Evolutionary conservation across 2,888 invertebrate species (phyloP), one percentile per base, ranked within the genome.

Genomic region (Phaonia tiefii): DNA sequence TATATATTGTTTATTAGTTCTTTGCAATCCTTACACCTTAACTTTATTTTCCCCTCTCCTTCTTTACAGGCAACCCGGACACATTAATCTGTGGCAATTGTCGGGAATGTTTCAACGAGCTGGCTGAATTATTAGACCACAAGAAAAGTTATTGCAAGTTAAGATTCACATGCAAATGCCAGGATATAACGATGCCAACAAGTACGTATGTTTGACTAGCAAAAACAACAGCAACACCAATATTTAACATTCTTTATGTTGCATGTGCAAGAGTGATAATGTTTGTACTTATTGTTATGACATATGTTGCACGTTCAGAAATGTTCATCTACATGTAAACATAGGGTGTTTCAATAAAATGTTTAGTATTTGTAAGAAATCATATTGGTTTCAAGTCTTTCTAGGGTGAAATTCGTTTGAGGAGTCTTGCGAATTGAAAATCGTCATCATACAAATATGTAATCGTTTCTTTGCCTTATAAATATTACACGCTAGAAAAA

Each of bases 31-130:
- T n/a, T n/a, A n/a, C n/a, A n/a, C n/a, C n/a, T n/a, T n/a, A n/a
- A n/a, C n/a, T n/a, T 75, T 75, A 22, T 84, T 75, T 76, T 80
- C 71, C 46, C 37, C 25, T 80, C 69, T 84, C 54, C 54, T 69
- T 82, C 74, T 80, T 88, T 92, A 90, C 79, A 94, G 94, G 93
- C 90, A 94, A 93, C 89, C 93, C 94, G 83, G 95, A 95, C 90
- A 94, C 95, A 87, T 92, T 95, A 90, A 95, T 95, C 88, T 95
- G 95, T 90, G 95, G 95, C 85, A 94, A 94, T 89, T 95, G 95
- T 91, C 93, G 95, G 86, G 94, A 94, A 90, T 93, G 94, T 90
- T 95, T 95, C 90, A 93, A 93, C 85, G 94, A 94, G 88, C 92
- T 95, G 82, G 93, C 94, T 88, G 94, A 94, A 88, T 92, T 95